Percentiles rank a stretch among this genome's conserved stretches.
Conservation (phyloP, 2,888 invertebrate species). For the Thereva unica region DNA sequence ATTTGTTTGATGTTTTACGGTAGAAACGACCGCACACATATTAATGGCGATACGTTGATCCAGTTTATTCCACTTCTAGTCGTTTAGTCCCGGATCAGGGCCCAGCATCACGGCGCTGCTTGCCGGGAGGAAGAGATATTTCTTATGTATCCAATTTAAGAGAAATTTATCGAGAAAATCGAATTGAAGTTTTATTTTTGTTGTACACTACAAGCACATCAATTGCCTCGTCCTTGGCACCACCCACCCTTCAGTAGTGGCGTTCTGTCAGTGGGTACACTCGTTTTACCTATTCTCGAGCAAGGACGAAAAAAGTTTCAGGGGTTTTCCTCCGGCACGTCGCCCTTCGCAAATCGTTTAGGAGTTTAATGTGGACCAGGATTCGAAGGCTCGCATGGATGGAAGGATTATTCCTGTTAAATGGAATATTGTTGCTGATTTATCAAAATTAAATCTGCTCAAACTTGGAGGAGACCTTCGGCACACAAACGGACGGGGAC, state of each 20-base stretch:
- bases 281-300: background rate
- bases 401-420: constrained; percentile 40
- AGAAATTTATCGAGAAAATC: constrained; percentile 20
- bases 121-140: background rate
- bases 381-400: constrained; percentile 11
- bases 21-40: too few species aligned
- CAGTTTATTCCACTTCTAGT: too few species aligned
- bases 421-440: constrained; percentile 41
- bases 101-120: too few species aligned
- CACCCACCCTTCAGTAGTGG: background rate
- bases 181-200: constrained; percentile 14
- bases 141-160: background rate
- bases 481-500: too few species aligned
- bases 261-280: too few species aligned
- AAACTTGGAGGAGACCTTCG: constrained; percentile 11
- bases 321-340: constrained; percentile 4
- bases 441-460: constrained; percentile 42
- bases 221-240: background rate
- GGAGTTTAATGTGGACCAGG: constrained; percentile 16
- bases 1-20: too few species aligned
- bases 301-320: background rate
- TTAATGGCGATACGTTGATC: too few species aligned
- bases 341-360: constrained; percentile 15
- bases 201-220: constrained; percentile 9
- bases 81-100: too few species aligned